Base-by-base conservation (phyloP, 2,113 vertebrate genomes). In the Chionodraco myersi region DNA sequence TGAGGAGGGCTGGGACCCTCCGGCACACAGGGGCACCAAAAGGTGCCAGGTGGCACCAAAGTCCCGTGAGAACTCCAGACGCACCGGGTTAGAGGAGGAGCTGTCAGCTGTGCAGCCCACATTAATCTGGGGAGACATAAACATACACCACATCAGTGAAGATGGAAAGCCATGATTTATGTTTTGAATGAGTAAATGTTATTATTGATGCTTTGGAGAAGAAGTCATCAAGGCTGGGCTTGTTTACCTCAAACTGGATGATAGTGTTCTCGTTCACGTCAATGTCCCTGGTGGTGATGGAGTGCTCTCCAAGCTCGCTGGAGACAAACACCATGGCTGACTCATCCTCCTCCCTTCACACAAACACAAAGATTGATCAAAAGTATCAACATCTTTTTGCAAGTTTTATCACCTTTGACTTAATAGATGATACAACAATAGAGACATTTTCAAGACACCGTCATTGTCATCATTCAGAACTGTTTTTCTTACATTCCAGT, bases 321-420 rank as follows among this genome's bases (percentile, higher is more conserved):
- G 98, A 98, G 88, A 98, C 94, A 94, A 99, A 99, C 68, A 99
- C 97, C 96, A 99, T 96, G n/a, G 97, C 96, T 2, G 97, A 97
- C 89, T 98, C 96, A 91, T 99, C 98, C 85, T 99, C 97, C 82
- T 98, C 96, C 21, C 98, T 99, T 88, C 44, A 77, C 23, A 68
- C n/a, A 82, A 18, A 73, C 16, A 77, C 64, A 64, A 56, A 67
- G n/a, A 67, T 65, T 45, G 69, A 45, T 81, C 48, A 81, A 59
- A 34, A 21, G 8, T 51, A 54, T 72, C 66, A 63, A 49, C 44
- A 65, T 51, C 2, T 26, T 77, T 72, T 68, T 68, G 16, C 6
- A 71, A 30, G 41, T 76, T 52, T 77, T 36, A 78, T 74, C 59
- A 72, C 47, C 13, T n/a, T 15, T 56, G 18, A 54, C n/a, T 8